These are phyloP conservation scores for Callospermophilus lateralis DNA, from an alignment of 2,113 vertebrate genomes.

Conservation along the genomic window DNA sequence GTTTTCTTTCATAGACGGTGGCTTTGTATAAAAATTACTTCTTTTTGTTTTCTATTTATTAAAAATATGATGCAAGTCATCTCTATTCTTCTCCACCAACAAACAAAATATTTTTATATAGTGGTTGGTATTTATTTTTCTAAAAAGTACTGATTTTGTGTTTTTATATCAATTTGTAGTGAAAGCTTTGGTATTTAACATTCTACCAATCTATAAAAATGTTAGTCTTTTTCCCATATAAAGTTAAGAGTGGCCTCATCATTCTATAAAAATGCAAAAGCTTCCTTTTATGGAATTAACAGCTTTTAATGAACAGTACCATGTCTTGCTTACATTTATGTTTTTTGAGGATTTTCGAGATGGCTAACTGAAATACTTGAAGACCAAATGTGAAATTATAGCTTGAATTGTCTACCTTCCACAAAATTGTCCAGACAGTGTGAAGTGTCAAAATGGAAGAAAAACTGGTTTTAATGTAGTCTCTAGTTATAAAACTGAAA, in stretches of 20 bases:
- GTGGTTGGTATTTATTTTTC: background rate
- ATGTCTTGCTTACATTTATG: slow-evolving; percentile 3
- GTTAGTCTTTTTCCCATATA: background rate
- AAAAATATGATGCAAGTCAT: background rate
- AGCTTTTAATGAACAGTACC: background rate
- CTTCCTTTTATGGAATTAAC: background rate
- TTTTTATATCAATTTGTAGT: background rate
- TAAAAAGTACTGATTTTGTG: background rate
- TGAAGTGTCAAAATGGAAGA: background rate
- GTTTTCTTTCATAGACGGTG: background rate
- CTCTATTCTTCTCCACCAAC: background rate
- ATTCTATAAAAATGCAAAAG: background rate
- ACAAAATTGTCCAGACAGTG: background rate
- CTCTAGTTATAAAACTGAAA: background rate
- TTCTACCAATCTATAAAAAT: background rate
- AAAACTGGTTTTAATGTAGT: background rate
- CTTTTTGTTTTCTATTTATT: background rate
- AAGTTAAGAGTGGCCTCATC: background rate
- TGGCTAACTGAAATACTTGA: background rate
- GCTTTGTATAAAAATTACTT: background rate
- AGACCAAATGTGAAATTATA: background rate
- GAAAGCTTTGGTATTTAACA: background rate
- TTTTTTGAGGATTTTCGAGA: background rate
- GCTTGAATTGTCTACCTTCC: background rate
- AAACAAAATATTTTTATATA: background rate